These are phyloP conservation scores for Acleris cristana DNA, from an alignment of 2,888 invertebrate genomes.

Conservation along the genomic window DNA sequence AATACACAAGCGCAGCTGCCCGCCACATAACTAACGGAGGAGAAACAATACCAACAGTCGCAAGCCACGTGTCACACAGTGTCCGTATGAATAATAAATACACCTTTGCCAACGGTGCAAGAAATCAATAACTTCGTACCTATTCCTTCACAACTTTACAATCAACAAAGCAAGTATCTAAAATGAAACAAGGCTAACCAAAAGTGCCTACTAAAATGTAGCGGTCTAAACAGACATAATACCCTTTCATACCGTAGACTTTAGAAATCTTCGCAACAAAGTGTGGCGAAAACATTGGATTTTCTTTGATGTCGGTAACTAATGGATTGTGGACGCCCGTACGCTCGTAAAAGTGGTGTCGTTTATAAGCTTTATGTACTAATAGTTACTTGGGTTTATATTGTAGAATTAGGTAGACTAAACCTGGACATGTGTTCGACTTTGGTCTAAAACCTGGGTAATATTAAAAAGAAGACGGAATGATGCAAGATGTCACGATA, in stretches of 20 bases:
- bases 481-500: too few relatives aligned
- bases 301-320: constrained; percentile 25
- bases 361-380: background rate
- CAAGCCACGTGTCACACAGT: constrained; percentile 17
- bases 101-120: constrained; percentile 5
- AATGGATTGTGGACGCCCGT: constrained; percentile 12
- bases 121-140: constrained; percentile 8
- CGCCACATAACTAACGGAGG: background rate
- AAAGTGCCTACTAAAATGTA: background rate
- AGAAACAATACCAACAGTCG: constrained; percentile 7
- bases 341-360: constrained; percentile 14
- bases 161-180: background rate
- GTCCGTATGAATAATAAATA: constrained; percentile 23
- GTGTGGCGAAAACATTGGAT: constrained; percentile 27
- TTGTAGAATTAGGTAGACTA: background rate
- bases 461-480: too few relatives aligned
- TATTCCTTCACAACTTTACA: background rate
- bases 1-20: constrained; percentile 6
- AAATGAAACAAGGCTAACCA: background rate
- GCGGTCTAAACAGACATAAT: background rate
- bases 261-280: constrained; percentile 11
- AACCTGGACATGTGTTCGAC: too few relatives aligned
- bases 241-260: constrained; percentile 9
- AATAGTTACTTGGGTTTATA: background rate
- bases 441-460: too few relatives aligned